Evolutionary conservation across 2,113 vertebrate species (phyloP).

Genomic region (Trinectes maculatus): DNA sequence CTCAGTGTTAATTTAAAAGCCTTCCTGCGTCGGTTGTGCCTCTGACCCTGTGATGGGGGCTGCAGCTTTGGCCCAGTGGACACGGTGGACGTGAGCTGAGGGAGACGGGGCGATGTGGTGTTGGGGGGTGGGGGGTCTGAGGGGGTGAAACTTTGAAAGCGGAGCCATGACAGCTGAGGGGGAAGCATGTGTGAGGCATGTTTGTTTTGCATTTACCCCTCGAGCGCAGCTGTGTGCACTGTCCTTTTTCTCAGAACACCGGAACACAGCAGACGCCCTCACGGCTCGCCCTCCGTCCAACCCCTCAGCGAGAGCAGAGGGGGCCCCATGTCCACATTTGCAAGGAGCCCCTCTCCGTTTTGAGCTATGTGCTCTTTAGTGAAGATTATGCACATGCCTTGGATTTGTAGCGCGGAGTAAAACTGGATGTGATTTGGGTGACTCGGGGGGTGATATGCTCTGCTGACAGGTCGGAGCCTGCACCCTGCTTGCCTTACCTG

Average conservation of each 20-base stretch:
- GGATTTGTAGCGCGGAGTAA: slow-evolving; percentile 40
- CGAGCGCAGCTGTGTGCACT: slow-evolving; percentile 82
- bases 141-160: slow-evolving; percentile 78
- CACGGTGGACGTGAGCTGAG: slow-evolving; percentile 36
- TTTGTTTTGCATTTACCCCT: slow-evolving; percentile 86
- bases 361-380: slow-evolving; percentile 26
- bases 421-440: slow-evolving; percentile 53
- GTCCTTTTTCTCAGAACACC: slow-evolving; percentile 83
- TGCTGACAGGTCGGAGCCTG: slow-evolving; percentile 56
- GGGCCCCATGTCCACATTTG: slow-evolving; percentile 50
- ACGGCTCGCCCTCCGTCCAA: slow-evolving; percentile 63
- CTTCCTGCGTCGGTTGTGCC: slow-evolving; percentile 55
- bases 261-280: slow-evolving; percentile 75
- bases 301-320: slow-evolving; percentile 50
- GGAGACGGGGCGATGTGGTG: slow-evolving; percentile 30
- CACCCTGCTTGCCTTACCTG: slow-evolving; percentile 45
- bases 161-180: slow-evolving; percentile 85
- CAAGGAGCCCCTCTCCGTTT: slow-evolving; percentile 35
- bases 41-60: slow-evolving; percentile 26
- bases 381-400: slow-evolving; percentile 45
- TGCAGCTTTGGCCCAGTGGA: slow-evolving; percentile 53
- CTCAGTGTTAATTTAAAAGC: slow-evolving; percentile 80
- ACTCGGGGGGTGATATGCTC: slow-evolving; percentile 40
- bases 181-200: slow-evolving; percentile 83
- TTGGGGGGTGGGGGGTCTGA: not conserved